phyloP scores from a whole-genome alignment of 2,797 vertebrate genomes.

The Triplophysa bombifrons region DNA sequence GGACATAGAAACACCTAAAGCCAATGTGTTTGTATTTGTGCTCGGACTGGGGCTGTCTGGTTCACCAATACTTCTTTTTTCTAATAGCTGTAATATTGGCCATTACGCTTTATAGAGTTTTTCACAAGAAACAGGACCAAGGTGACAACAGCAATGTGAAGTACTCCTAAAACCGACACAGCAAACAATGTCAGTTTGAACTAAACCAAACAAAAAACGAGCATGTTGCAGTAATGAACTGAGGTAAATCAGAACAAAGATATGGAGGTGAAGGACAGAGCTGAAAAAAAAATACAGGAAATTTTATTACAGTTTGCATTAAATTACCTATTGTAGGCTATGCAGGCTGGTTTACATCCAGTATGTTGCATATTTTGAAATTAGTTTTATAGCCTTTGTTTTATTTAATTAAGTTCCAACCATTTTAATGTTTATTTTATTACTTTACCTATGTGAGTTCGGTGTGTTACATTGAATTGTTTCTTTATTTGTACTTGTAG shows the following conservation, averaged over 20 bases:
- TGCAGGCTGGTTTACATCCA: neutral
- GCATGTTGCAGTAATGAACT: neutral
- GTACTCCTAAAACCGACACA: neutral
- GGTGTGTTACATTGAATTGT: neutral
- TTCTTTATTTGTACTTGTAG: neutral
- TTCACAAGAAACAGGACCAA: neutral
- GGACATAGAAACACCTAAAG: neutral
- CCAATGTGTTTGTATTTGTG: neutral
- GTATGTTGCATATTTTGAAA: neutral
- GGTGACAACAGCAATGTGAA: neutral
- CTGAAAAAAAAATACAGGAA: neutral
- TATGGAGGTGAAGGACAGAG: neutral
- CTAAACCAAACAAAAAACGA: neutral
- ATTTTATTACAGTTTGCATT: neutral
- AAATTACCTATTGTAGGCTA: neutral
- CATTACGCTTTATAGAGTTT: slow-evolving; percentile 14
- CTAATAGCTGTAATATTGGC: neutral
- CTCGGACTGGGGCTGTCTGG: neutral
- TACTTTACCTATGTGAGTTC: neutral
- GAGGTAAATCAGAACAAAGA: neutral
- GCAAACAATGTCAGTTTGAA: neutral
- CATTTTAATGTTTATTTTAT: neutral
- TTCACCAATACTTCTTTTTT: neutral
- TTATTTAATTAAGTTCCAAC: neutral
- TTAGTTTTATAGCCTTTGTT: neutral